Conservation (phyloP, 1,140 invertebrate genomes). For the Apolygus lucorum region DNA sequence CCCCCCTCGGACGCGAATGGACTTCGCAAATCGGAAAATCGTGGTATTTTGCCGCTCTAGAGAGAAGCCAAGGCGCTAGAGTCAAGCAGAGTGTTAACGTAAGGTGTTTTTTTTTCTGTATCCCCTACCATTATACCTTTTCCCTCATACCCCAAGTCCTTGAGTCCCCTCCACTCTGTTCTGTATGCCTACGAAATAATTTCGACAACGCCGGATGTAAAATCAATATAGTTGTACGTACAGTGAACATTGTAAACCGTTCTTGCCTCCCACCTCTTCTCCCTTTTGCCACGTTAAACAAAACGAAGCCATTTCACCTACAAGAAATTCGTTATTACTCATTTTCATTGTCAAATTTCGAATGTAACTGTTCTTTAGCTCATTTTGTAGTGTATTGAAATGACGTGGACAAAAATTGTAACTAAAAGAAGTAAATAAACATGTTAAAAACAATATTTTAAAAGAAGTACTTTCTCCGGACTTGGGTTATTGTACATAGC, state of each 20-base stretch:
- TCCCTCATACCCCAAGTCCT: too few species aligned
- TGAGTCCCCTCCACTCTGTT: too few species aligned
- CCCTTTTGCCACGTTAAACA: neutral
- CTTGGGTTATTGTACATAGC: conserved; percentile 10
- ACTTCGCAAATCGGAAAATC: neutral
- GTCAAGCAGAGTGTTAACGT: neutral
- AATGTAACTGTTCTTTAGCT: neutral
- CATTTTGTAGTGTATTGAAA: neutral
- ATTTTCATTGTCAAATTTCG: neutral
- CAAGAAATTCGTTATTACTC: neutral
- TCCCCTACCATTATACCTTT: neutral
- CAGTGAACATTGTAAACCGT: neutral
- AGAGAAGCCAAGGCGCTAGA: neutral
- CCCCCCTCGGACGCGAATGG: neutral
- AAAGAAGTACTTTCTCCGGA: too few species aligned
- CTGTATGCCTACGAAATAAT: too few species aligned
- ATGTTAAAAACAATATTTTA: neutral
- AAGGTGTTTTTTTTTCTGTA: neutral
- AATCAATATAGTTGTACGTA: too few species aligned
- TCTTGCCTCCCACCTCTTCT: neutral
- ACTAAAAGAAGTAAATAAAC: neutral
- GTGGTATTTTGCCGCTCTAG: neutral
- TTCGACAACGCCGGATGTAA: too few species aligned
- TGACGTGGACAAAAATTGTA: neutral
- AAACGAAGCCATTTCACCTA: neutral